These are phyloP conservation scores for Agrotis segetum DNA, from an alignment of 2,888 invertebrate species.

Conservation along the genomic window DNA sequence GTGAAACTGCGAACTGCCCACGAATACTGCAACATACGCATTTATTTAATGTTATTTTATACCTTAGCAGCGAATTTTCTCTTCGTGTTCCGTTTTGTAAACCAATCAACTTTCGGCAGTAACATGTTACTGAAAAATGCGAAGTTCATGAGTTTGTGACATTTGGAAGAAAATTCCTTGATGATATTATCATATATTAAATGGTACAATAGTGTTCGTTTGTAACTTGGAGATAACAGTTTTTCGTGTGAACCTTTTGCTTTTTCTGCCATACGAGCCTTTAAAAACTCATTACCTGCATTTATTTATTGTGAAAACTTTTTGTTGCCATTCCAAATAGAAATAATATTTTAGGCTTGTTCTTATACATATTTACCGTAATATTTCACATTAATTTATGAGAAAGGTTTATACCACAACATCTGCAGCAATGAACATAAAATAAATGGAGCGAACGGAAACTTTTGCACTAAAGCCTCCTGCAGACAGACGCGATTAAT, in stretches of 20 bases:
- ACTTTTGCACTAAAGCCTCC: slow-evolving; percentile 57
- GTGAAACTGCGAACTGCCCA: slow-evolving; percentile 72
- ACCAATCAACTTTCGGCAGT: slow-evolving; percentile 1
- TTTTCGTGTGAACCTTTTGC: neutral
- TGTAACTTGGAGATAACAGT: slow-evolving; percentile 15
- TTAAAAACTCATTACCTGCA: neutral
- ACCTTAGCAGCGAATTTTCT: slow-evolving; percentile 34
- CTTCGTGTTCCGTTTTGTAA: neutral
- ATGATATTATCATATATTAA: neutral
- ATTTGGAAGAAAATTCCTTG: slow-evolving; percentile 4
- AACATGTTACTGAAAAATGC: neutral
- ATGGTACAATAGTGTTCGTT: neutral
- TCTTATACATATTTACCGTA: slow-evolving; percentile 13
- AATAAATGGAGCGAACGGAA: slow-evolving; percentile 53
- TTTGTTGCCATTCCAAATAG: neutral
- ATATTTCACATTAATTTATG: slow-evolving; percentile 40
- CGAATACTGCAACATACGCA: slow-evolving; percentile 53
- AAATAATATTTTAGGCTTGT: slow-evolving; percentile 14
- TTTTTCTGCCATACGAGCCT: neutral
- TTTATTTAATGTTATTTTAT: slow-evolving; percentile 56
- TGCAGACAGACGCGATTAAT: too few relatives aligned
- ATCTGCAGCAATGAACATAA: slow-evolving; percentile 55
- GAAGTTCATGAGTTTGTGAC: slow-evolving; percentile 14
- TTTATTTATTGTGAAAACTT: neutral
- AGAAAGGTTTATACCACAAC: slow-evolving; percentile 36